A percentile compares a stretch with the other conserved stretches of the same genome.
Evolutionary conservation across 2,113 vertebrate species (phyloP).

Genomic region (Centrocercus urophasianus): DNA sequence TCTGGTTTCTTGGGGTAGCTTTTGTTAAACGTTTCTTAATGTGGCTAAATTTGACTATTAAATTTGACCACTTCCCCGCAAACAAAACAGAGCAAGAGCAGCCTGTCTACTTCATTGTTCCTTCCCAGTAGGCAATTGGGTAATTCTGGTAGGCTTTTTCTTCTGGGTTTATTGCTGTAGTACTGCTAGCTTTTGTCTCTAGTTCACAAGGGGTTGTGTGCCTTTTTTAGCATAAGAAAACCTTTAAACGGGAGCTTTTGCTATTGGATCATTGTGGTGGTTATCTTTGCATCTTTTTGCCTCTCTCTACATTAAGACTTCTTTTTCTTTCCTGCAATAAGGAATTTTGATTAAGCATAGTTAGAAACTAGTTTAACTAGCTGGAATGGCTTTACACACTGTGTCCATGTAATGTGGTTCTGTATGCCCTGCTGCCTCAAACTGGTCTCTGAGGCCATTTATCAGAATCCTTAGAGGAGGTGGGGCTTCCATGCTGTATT

Average conservation of each 20-base stretch:
- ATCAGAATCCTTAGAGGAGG: neutral
- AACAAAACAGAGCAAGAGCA: slow-evolving; percentile 71
- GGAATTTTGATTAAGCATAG: slow-evolving; percentile 44
- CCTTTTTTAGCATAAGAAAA: slow-evolving; percentile 79
- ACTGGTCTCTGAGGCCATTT: slow-evolving; percentile 17
- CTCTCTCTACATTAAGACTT: slow-evolving; percentile 24
- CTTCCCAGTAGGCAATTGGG: slow-evolving; percentile 71
- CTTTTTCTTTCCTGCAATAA: slow-evolving; percentile 12
- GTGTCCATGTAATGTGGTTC: neutral
- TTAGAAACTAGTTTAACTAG: slow-evolving; percentile 43
- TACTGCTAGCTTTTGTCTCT: slow-evolving; percentile 77
- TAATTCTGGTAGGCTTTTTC: slow-evolving; percentile 72
- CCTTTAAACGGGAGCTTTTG: slow-evolving; percentile 55
- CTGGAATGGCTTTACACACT: slow-evolving; percentile 44
- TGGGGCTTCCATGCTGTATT: slow-evolving; percentile 15
- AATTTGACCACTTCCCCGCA: slow-evolving; percentile 75
- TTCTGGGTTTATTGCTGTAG: slow-evolving; percentile 75
- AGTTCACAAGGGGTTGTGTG: slow-evolving; percentile 75
- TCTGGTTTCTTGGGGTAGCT: slow-evolving; percentile 76
- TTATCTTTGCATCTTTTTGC: slow-evolving; percentile 64
- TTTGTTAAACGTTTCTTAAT: slow-evolving; percentile 79
- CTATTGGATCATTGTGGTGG: slow-evolving; percentile 60
- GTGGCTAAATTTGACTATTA: slow-evolving; percentile 80
- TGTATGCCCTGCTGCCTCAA: neutral
- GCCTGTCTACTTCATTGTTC: slow-evolving; percentile 74